phyloP scores from a whole-genome alignment of 2,888 invertebrate genomes.

The Crematogaster levior region DNA sequence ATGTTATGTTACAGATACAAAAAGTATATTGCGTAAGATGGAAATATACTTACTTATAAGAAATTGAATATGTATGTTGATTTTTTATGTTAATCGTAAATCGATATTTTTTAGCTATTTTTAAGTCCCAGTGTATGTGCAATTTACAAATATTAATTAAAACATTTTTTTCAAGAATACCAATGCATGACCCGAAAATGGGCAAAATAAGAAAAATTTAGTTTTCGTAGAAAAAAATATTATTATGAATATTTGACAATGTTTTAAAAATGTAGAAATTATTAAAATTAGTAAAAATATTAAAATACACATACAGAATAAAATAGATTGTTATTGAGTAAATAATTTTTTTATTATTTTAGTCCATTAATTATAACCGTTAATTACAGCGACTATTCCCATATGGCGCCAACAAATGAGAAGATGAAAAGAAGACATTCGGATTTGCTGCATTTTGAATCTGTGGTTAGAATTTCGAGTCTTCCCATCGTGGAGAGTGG shows the following conservation, averaged over 20 bases:
- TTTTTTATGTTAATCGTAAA: background rate
- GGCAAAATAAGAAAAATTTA: background rate
- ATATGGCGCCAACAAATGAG: slow-evolving; percentile 78
- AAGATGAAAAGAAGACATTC: slow-evolving; percentile 77
- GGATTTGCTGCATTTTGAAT: slow-evolving; percentile 88
- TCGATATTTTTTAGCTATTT: background rate
- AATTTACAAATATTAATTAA: background rate
- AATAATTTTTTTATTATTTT: background rate
- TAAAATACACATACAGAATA: background rate
- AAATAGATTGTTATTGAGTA: background rate
- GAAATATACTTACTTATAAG: background rate
- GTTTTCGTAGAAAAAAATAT: background rate
- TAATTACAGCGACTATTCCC: slow-evolving; percentile 39
- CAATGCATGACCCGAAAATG: background rate
- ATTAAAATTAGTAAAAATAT: no score
- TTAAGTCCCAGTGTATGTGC: background rate
- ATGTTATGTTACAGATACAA: background rate
- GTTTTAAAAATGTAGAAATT: background rate
- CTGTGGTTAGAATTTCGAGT: slow-evolving; percentile 91
- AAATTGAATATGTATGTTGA: background rate
- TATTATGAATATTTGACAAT: background rate
- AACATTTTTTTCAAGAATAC: background rate
- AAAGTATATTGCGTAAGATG: background rate
- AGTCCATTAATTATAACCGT: background rate
- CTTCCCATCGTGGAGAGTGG: slow-evolving; percentile 94